phyloP scores from a whole-genome alignment of 1,140 invertebrate genomes.

The Wasmannia auropunctata region DNA sequence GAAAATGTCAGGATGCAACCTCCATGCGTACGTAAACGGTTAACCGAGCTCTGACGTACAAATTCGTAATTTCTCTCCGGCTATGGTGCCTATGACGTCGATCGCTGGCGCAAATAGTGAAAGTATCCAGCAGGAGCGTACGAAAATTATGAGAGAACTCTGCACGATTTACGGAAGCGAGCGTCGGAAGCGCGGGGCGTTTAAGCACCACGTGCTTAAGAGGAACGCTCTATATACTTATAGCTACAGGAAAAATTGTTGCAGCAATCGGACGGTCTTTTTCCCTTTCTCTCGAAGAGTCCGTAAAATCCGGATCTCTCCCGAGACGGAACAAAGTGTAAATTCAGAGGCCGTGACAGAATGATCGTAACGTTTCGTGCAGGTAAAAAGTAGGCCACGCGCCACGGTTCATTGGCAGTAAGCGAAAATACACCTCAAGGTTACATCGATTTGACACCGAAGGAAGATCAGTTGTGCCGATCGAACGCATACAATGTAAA shows the following conservation, averaged over 20 bases:
- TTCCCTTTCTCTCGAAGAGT: neutral
- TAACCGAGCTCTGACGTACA: constrained; percentile 19
- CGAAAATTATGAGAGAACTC: constrained; percentile 17
- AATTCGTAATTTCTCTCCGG: constrained; percentile 31
- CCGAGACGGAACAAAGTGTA: neutral
- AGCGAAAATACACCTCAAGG: constrained; percentile 57
- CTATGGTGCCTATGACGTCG: constrained; percentile 9
- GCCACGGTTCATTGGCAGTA: constrained; percentile 41
- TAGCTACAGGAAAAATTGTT: neutral
- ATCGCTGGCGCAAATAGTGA: constrained; percentile 43
- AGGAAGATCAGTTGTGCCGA: neutral
- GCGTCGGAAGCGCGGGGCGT: neutral
- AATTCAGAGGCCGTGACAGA: constrained; percentile 26
- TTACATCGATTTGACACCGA: neutral
- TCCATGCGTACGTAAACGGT: neutral
- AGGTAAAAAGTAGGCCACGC: constrained; percentile 52
- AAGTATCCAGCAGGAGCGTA: constrained; percentile 18
- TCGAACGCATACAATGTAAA: neutral
- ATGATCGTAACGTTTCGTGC: constrained; percentile 35
- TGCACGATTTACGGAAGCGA: neutral
- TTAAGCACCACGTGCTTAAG: neutral
- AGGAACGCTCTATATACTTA: neutral
- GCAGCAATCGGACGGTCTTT: neutral
- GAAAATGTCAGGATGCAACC: constrained; percentile 13
- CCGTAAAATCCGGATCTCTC: neutral